A percentile compares a stretch with the other conserved stretches of the same genome.
Conservation (phyloP, 2,888 invertebrate species). For the Cremastobaeus sp. region DNA sequence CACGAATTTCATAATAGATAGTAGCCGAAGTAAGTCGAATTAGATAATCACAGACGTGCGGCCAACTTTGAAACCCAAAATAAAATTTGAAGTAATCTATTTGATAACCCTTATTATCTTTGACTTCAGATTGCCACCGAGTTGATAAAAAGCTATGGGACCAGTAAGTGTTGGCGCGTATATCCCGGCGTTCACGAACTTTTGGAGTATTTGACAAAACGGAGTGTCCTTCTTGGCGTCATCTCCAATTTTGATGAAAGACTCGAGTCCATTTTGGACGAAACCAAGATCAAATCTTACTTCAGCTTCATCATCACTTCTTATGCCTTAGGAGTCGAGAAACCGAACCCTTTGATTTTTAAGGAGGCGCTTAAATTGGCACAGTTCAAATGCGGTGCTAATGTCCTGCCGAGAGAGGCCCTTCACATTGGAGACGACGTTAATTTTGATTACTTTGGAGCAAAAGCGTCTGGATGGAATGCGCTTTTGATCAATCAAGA, state of each 20-base stretch:
- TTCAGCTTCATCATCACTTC: constrained; percentile 91
- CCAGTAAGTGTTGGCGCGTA: constrained; percentile 86
- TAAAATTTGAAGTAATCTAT: constrained; percentile 38
- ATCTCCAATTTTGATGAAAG: constrained; percentile 95
- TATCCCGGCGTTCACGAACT: constrained; percentile 83
- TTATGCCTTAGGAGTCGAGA: constrained; percentile 85
- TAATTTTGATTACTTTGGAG: constrained; percentile 87
- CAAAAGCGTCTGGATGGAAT: constrained; percentile 87
- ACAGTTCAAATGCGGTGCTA: constrained; percentile 63
- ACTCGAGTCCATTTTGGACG: constrained; percentile 83
- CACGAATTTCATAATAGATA: too few species aligned
- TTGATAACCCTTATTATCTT: constrained; percentile 65
- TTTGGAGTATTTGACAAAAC: constrained; percentile 81
- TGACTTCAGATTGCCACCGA: constrained; percentile 79
- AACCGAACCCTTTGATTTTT: constrained; percentile 88
- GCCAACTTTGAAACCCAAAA: constrained; percentile 15
- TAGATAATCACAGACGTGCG: not conserved
- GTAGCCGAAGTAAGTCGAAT: too few species aligned
- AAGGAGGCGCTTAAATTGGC: constrained; percentile 80
- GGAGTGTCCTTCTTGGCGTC: constrained; percentile 82
- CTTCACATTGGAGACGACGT: constrained; percentile 91
- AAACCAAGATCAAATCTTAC: constrained; percentile 83
- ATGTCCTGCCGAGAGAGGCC: constrained; percentile 81
- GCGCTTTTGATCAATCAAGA: constrained; percentile 79
- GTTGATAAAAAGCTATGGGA: constrained; percentile 85